These are phyloP conservation scores for Caloenas nicobarica DNA, from an alignment of 2,113 vertebrate species.

Conservation along the genomic window DNA sequence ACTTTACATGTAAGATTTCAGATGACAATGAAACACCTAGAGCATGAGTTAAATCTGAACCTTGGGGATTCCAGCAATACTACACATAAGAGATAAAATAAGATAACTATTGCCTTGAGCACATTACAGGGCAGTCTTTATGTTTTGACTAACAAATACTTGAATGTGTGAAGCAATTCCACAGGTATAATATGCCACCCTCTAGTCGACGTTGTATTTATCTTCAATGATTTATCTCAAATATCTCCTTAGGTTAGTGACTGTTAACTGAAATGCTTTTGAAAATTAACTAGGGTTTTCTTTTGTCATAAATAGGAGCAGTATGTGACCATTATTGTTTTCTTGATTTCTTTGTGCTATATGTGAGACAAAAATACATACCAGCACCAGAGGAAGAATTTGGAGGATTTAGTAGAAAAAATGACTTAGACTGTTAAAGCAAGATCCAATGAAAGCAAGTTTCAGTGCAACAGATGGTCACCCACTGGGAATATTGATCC, in stretches of 20 bases:
- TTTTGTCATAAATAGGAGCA: background rate
- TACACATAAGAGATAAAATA: background rate
- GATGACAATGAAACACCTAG: background rate
- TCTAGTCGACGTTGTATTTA: background rate
- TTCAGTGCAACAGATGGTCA: background rate
- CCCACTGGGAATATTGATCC: background rate
- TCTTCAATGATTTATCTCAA: background rate
- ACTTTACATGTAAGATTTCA: background rate
- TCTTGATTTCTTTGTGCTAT: background rate
- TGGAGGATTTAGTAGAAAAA: background rate
- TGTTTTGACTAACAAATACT: background rate
- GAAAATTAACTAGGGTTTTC: background rate
- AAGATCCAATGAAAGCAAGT: background rate
- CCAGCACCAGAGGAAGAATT: background rate
- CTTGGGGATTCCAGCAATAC: background rate
- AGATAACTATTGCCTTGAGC: background rate
- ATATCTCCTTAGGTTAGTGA: background rate
- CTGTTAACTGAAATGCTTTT: background rate
- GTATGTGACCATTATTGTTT: background rate
- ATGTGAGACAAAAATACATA: fast-evolving
- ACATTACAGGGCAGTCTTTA: background rate
- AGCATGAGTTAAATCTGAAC: background rate
- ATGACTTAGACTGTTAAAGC: background rate
- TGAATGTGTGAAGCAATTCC: background rate
- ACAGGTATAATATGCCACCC: background rate